Evolutionary conservation across 2,113 vertebrate genomes (phyloP).

Genomic region (Poecile atricapillus): DNA sequence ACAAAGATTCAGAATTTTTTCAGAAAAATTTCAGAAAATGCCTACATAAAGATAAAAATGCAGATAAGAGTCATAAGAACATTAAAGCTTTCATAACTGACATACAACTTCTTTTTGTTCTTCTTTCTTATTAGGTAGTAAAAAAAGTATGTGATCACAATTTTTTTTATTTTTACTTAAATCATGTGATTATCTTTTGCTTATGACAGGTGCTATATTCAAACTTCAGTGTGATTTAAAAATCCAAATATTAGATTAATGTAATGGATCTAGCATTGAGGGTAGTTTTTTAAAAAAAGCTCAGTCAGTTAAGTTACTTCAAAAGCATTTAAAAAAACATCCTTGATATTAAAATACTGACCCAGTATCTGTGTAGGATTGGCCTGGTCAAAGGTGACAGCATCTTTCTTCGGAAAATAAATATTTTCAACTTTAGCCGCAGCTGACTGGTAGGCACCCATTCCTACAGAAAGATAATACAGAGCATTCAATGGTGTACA

Average conservation of each 20-base stretch:
- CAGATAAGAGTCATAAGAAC: not conserved
- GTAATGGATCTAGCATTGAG: not conserved
- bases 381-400: conserved; percentile 94
- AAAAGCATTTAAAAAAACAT: not conserved
- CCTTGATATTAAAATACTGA: conserved; percentile 64
- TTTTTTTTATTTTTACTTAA: not conserved
- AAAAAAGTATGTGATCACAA: not conserved
- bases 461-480: conserved; percentile 70
- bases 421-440: conserved; percentile 78
- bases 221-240: not conserved
- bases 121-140: not conserved
- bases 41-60: not conserved
- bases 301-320: not conserved
- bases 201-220: not conserved
- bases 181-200: not conserved
- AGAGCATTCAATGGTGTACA: not conserved
- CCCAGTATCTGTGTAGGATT: conserved; percentile 89
- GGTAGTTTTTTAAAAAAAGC: not conserved
- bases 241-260: not conserved
- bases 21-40: not conserved
- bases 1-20: not conserved
- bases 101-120: not conserved
- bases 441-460: conserved; percentile 78
- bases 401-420: conserved; percentile 94
- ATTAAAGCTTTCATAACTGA: not conserved